phyloP scores from a whole-genome alignment of 2,888 invertebrate species.

The Oligia latruncula region DNA sequence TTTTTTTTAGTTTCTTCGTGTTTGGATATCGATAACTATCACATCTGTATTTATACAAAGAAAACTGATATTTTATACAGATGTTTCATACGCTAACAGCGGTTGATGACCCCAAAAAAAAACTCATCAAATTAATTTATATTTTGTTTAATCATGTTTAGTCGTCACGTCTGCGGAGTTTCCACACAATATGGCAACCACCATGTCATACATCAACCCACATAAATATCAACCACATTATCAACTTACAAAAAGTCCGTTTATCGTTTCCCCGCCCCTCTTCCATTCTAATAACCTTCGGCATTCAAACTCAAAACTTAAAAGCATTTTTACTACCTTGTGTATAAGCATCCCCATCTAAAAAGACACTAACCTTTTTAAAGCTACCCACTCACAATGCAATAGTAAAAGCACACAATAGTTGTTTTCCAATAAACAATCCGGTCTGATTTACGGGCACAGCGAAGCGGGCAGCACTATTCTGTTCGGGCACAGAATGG shows the following conservation, averaged over 20 bases:
- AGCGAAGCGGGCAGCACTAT: neutral
- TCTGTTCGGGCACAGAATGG: constrained; percentile 8
- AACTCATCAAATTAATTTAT: no score
- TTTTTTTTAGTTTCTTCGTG: no score
- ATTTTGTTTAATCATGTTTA: no score
- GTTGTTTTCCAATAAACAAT: constrained; percentile 51
- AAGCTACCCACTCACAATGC: neutral
- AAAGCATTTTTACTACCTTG: neutral
- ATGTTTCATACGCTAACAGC: no score
- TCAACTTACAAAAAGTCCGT: neutral
- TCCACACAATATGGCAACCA: no score
- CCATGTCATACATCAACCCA: no score
- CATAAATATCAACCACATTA: neutral
- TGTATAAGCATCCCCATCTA: neutral
- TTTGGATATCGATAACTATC: no score
- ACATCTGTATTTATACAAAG: no score
- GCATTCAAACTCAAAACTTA: neutral
- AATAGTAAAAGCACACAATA: constrained; percentile 13
- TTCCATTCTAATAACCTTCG: no score
- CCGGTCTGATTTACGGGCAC: constrained; percentile 41
- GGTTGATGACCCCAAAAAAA: no score
- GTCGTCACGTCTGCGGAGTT: no score
- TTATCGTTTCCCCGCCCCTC: neutral
- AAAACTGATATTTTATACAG: no score
- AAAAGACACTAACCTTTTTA: constrained; percentile 6